Base-by-base conservation (phyloP, 2,113 vertebrate species). In the Zapornia atra region DNA sequence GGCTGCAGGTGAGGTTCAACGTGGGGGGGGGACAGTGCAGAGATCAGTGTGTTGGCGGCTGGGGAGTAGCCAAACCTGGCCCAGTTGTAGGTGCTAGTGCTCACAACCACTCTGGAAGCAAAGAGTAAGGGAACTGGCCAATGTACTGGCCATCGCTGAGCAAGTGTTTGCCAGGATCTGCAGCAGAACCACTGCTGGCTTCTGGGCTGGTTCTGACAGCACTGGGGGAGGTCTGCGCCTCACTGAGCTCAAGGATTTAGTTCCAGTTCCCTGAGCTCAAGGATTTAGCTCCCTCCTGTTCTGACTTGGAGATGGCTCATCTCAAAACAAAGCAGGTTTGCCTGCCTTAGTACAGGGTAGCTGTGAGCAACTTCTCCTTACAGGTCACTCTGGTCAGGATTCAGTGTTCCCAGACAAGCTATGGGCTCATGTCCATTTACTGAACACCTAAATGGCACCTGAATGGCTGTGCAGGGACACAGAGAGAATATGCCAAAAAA, bases 1-100 rank as follows among this genome's bases (percentile, higher is more conserved):
- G 78, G 90, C 96, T 96, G 85, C 97, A 97, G 82, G 88, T 91
- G 48, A 93, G 50, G 87, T 93, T 97, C 66, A 97, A 28, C 91
- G 82, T 65, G 16, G 97, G 95, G 1, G 29, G 1, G 29, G 76
- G 76, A 93, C 10, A 93, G 5, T 0, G 2, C 1, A 0, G 95
- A 96, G 20, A 95, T 17, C 88, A 96, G 25, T 0, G 34, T n/a
- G 57, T 87, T 24, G 0, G 82, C 38, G 3, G 10, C 88, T 0
- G 5, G 22, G 0, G 72, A 92, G 70, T 42, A 87, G 40, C 93
- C 29, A 0, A 54, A 31, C 19, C 80, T 82, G 13, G 90, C 61
- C 25, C 21, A 9, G 73, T 87, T 96, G 77, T 96, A 81, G 60
- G 42, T 16, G 11, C 21, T 18, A 29, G 33, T 10, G 7, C 53